Percentiles rank a stretch among this genome's conserved stretches.
Conservation (phyloP, 1,140 invertebrate genomes). For the Drosophila bifasciata region DNA sequence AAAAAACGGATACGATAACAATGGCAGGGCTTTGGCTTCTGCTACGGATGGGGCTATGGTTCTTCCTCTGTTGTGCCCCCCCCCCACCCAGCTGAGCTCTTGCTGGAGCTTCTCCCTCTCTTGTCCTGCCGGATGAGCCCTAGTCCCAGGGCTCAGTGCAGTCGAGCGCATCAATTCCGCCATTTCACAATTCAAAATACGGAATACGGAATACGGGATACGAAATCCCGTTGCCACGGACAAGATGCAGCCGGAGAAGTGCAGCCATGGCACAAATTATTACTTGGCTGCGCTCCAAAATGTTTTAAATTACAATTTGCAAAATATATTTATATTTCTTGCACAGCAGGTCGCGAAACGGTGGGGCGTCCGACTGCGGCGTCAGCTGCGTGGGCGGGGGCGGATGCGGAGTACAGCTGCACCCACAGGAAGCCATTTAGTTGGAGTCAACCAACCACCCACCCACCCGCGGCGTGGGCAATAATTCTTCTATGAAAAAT, state of each 20-base stretch:
- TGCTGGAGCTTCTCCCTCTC: constrained; percentile 1
- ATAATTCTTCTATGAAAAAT: constrained; percentile 56
- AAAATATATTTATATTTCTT: constrained; percentile 48
- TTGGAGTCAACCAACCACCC: constrained; percentile 26
- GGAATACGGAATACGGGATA: background rate
- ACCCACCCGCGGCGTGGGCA: constrained; percentile 11
- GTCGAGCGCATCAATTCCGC: constrained; percentile 73
- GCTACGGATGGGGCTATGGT: too few relatives aligned
- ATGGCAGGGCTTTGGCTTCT: constrained; percentile 19
- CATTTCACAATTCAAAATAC: constrained; percentile 64
- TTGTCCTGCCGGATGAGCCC: background rate
- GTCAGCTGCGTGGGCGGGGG: too few relatives aligned
- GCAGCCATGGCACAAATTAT: constrained; percentile 67
- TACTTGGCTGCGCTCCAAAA: constrained; percentile 74
- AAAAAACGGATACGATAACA: constrained; percentile 65
- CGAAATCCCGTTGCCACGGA: constrained; percentile 58
- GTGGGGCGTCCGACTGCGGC: too few relatives aligned
- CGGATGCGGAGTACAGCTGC: constrained; percentile 12
- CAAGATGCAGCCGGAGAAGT: constrained; percentile 47
- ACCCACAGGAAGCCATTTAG: constrained; percentile 68
- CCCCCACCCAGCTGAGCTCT: constrained; percentile 27
- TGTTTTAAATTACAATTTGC: constrained; percentile 81
- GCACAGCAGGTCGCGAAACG: constrained; percentile 21
- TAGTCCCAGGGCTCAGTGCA: constrained; percentile 45
- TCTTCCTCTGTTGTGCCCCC: too few relatives aligned